These are phyloP conservation scores for Subacronicta megacephala DNA, from an alignment of 2,888 invertebrate genomes.

Conservation along the genomic window DNA sequence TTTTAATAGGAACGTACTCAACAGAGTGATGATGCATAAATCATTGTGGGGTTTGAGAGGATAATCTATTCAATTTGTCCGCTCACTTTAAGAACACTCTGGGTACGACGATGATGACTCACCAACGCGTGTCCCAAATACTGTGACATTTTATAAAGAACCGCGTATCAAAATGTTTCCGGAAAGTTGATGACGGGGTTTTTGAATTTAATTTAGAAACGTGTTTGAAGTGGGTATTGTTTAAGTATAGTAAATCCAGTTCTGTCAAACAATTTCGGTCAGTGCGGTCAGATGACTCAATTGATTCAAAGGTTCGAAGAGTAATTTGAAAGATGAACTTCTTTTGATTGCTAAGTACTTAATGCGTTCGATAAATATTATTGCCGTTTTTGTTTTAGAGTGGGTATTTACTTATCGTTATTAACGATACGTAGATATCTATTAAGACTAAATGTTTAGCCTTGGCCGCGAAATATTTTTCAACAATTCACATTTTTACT, in stretches of 20 bases:
- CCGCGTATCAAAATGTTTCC: constrained; percentile 25
- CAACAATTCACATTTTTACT: background rate
- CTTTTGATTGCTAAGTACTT: background rate
- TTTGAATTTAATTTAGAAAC: constrained; percentile 11
- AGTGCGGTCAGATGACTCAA: constrained; percentile 30
- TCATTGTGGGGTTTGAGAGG: constrained; percentile 28
- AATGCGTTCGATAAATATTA: background rate
- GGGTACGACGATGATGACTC: constrained; percentile 44
- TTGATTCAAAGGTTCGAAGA: constrained; percentile 1
- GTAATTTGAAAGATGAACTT: background rate
- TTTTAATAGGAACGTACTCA: constrained; percentile 7
- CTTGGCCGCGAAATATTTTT: too few relatives aligned
- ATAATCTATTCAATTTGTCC: constrained; percentile 51
- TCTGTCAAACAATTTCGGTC: constrained; percentile 9
- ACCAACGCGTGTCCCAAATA: constrained; percentile 43
- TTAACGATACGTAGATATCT: too few relatives aligned
- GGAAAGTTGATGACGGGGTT: constrained; percentile 23
- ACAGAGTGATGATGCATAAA: constrained; percentile 44
- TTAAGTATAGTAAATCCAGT: constrained; percentile 21
- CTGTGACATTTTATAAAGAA: constrained; percentile 38
- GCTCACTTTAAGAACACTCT: too few relatives aligned
- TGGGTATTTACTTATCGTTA: too few relatives aligned
- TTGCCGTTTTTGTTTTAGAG: background rate
- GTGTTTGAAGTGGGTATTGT: constrained; percentile 1
- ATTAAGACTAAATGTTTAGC: too few relatives aligned